Conservation (phyloP, 2,113 vertebrate species). For the Alaudala cheleensis region DNA sequence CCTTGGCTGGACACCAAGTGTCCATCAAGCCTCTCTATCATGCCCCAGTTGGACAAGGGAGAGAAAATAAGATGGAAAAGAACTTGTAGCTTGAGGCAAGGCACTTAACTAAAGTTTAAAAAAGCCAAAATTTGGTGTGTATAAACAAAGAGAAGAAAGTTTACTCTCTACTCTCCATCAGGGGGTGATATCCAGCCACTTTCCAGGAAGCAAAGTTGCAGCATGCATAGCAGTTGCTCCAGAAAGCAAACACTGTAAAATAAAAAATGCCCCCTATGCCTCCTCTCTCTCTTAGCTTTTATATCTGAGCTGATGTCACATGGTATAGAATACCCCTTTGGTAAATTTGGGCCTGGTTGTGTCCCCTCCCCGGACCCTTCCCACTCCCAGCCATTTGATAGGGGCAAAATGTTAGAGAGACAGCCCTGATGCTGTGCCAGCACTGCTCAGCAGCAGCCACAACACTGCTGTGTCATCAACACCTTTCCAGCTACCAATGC, state of each 20-base stretch:
- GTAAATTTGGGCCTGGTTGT: neutral
- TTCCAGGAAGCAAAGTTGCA: neutral
- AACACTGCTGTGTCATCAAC: neutral
- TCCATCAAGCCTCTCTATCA: neutral
- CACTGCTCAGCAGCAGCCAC: neutral
- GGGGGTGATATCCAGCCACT: neutral
- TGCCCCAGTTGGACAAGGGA: neutral
- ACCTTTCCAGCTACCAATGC: neutral
- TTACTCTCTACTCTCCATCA: neutral
- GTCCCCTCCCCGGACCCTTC: neutral
- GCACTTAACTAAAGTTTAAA: neutral
- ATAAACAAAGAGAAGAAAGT: neutral
- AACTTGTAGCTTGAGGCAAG: neutral
- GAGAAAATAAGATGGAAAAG: neutral
- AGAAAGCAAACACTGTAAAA: fast-evolving
- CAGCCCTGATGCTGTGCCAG: neutral
- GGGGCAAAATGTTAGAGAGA: no score
- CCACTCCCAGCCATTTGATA: neutral
- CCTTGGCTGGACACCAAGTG: neutral
- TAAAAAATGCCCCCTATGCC: neutral
- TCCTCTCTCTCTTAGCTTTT: neutral
- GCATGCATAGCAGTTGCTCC: fast-evolving
- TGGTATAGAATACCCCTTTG: neutral
- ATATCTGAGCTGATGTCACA: neutral
- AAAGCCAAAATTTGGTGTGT: neutral